Evolutionary conservation across 1,140 invertebrate species (phyloP), one percentile per base, ranked within the genome.

Genomic region (Rhagoletis zephyria): DNA sequence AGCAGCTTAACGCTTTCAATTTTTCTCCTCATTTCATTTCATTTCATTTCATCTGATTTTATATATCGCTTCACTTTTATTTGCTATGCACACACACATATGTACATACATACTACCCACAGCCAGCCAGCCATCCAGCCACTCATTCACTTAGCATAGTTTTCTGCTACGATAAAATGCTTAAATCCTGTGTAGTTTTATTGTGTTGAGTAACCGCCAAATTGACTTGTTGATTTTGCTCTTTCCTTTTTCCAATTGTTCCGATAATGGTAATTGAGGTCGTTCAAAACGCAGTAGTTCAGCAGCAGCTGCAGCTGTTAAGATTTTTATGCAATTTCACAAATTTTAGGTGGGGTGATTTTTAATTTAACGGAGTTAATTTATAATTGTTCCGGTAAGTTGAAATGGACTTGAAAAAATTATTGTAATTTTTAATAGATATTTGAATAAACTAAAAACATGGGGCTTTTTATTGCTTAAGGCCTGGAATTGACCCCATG

Each of bases 11-110:
- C 74, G 74, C 74, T 81, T 81, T 56, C 45, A 81, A 81, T 81
- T 81, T 81, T 81, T 81, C 74, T 81, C 74, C 74, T 81, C 74
- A 81, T 81, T 81, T 81, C 74, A 81, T 81, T 81, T 81, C 74
- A 81, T 81, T 81, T 81, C 74, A 81, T 81, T 81, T 81, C 74
- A 81, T 81, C 56, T 81, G 74, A 81, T 81, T 81, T 81, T 14
- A 81, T 14, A 81, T 81, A 19, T 59, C 74, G 56, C 74, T 81
- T 81, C 74, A 51, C n/a, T 30, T 30, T 10, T 59, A 56, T 56
- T 3, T 14, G 5, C 7, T 45, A 45, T 70, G 0, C n/a, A 30
- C 30, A 30, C 30, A 30, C 30, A 30, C 30, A 30, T 1, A 30
- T 0, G 1, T 30, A 30, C 30, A 30, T 30, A 30, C 30, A 30